Conservation (phyloP, 2,888 invertebrate genomes). For the Dicyrtoma fusca region DNA sequence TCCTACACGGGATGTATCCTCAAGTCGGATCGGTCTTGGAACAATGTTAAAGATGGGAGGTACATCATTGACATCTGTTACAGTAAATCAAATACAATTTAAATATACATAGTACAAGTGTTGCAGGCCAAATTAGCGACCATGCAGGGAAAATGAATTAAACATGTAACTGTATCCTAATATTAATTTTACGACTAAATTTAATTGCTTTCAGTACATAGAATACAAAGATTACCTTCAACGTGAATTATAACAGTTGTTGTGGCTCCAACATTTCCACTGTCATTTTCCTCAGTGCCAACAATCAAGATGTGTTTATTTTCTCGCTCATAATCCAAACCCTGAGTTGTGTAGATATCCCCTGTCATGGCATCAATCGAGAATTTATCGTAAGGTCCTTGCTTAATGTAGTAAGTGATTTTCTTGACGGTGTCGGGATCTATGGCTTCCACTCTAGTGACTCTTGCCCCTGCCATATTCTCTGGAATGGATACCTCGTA, state of each 20-base stretch:
- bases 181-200: neutral
- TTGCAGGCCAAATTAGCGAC: too few relatives aligned
- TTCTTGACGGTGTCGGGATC: constrained; percentile 76
- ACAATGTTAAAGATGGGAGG: constrained; percentile 83
- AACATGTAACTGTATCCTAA: too few relatives aligned
- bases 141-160: neutral
- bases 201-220: neutral
- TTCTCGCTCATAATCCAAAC: constrained; percentile 75
- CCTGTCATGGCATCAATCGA: constrained; percentile 80
- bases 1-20: constrained; percentile 81
- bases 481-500: constrained; percentile 84
- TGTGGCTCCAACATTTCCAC: constrained; percentile 70
- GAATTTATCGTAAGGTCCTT: constrained; percentile 80
- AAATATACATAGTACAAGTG: constrained; percentile 4
- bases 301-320: constrained; percentile 74
- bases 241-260: constrained; percentile 75
- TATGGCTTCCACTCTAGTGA: constrained; percentile 77
- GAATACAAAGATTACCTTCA: too few relatives aligned
- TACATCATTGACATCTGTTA: constrained; percentile 79
- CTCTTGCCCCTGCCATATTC: constrained; percentile 76
- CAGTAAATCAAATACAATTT: neutral
- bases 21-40: constrained; percentile 79
- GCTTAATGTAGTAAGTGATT: constrained; percentile 80
- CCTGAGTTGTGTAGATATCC: constrained; percentile 73
- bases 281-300: constrained; percentile 81